A percentile compares a stretch with the other conserved stretches of the same genome.
Evolutionary conservation across 2,113 vertebrate species (phyloP).

Genomic region (Barnardius zonarius): DNA sequence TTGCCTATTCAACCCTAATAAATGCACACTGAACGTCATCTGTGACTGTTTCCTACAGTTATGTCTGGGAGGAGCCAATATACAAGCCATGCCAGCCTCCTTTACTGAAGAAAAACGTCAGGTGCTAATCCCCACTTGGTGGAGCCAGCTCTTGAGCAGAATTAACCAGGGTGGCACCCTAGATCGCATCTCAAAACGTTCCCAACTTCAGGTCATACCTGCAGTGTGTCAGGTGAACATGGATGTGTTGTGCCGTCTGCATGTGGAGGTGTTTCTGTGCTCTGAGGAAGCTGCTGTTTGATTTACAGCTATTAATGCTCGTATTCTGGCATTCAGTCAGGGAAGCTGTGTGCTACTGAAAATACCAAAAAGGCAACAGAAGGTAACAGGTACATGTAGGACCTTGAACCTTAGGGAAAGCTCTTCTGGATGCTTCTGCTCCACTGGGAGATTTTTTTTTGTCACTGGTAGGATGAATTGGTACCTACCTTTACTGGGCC

Average conservation of each 20-base stretch:
- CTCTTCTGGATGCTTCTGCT: not conserved
- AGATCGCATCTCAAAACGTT: not conserved
- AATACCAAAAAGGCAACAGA: not conserved
- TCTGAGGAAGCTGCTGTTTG: not conserved
- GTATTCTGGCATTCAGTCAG: not conserved
- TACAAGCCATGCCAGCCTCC: not conserved
- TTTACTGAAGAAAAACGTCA: not conserved
- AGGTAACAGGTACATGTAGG: not conserved
- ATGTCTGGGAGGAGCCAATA: not conserved
- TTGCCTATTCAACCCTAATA: not conserved
- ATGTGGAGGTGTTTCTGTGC: not conserved
- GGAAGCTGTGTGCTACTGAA: not conserved
- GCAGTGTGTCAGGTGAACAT: accelerated
- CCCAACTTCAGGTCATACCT: not conserved
- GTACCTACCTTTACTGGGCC: not conserved
- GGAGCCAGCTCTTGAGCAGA: not conserved
- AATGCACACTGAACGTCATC: not conserved
- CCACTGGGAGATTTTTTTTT: not conserved
- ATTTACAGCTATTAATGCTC: not conserved
- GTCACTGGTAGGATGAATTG: not conserved
- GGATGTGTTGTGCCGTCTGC: not conserved
- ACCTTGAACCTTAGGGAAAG: not conserved
- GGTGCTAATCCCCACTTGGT: not conserved
- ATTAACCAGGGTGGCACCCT: not conserved
- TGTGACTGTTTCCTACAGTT: not conserved